phyloP scores from a whole-genome alignment of 2,113 vertebrate genomes.

The Mustela nigripes region DNA sequence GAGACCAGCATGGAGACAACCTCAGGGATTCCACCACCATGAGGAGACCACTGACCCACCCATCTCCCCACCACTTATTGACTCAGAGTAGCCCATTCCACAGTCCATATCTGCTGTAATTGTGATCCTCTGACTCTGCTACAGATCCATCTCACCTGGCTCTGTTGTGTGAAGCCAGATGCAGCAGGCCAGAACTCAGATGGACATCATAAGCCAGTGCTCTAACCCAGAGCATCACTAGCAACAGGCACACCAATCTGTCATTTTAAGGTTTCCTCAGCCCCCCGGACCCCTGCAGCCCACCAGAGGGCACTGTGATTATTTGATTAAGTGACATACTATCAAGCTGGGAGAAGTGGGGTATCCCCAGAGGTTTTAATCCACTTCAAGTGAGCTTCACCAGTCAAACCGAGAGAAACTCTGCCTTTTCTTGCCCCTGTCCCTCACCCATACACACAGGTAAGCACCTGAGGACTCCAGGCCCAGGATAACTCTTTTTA shows the following conservation, averaged over 20 bases:
- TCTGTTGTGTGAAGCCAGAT: neutral
- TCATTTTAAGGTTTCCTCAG: neutral
- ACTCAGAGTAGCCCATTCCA: neutral
- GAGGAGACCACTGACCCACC: neutral
- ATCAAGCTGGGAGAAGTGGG: neutral
- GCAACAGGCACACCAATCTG: neutral
- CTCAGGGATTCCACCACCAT: neutral
- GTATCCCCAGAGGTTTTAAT: neutral
- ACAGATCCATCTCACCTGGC: neutral
- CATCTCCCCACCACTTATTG: neutral
- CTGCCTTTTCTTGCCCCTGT: neutral
- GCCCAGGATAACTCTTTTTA: constrained; percentile 7
- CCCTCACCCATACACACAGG: neutral
- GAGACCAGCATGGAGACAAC: neutral
- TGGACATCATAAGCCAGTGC: neutral
- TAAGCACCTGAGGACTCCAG: neutral
- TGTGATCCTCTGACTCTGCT: neutral
- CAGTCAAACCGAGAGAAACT: neutral
- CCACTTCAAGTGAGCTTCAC: neutral
- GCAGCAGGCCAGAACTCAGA: constrained; percentile 14
- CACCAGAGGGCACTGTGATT: constrained; percentile 45
- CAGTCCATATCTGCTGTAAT: neutral
- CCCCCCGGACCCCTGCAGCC: neutral
- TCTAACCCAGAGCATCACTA: neutral
- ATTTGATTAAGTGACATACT: constrained; percentile 10